These are phyloP conservation scores for Electrophaes corylata DNA, from an alignment of 2,888 invertebrate genomes.

Conservation along the genomic window DNA sequence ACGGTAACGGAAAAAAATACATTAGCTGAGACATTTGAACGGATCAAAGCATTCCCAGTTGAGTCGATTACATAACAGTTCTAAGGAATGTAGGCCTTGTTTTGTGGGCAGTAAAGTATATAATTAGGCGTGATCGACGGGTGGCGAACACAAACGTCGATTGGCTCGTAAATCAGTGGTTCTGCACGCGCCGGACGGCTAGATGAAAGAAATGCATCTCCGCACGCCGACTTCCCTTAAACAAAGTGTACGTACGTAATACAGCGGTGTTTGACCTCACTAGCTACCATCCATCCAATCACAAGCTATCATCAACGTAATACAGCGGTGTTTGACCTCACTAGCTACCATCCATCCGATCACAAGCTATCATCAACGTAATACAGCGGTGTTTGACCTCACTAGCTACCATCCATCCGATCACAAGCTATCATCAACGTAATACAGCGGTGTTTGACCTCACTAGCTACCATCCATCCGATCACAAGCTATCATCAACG, in stretches of 20 bases:
- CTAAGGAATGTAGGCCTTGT: constrained; percentile 39
- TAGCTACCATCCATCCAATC: no score
- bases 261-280: not conserved
- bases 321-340: not conserved
- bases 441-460: not conserved
- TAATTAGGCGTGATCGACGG: constrained; percentile 38
- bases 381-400: not conserved
- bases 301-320: no score
- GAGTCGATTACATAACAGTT: constrained; percentile 37
- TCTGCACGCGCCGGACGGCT: constrained; percentile 7
- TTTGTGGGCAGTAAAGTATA: constrained; percentile 40
- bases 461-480: no score
- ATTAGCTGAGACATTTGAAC: constrained; percentile 26
- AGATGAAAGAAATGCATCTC: constrained; percentile 7
- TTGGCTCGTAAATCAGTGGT: constrained; percentile 36
- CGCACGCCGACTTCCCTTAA: not conserved
- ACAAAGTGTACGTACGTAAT: not conserved
- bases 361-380: no score
- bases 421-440: no score
- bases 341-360: no score
- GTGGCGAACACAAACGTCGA: constrained; percentile 27
- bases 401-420: no score
- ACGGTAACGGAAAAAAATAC: constrained; percentile 10
- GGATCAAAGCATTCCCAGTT: constrained; percentile 35
- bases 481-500: no score